Evolutionary conservation across 2,888 invertebrate genomes (phyloP), one percentile per base, ranked within the genome.

Genomic region (Diachrysia chrysitis): DNA sequence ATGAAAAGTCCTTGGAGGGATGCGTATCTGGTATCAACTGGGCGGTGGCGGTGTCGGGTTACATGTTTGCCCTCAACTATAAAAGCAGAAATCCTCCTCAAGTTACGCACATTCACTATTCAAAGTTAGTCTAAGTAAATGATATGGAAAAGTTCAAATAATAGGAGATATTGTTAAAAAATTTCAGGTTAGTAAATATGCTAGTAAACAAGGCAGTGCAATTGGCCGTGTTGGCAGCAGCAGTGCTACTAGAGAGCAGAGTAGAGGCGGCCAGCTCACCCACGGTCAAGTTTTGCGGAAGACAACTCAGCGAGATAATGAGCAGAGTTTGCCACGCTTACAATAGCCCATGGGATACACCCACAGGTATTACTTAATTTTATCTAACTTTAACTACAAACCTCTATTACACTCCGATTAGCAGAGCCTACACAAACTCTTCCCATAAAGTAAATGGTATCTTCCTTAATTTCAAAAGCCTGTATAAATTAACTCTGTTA

Each of bases 281-380:
- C 3, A 79, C 89, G n/a, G 86, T 92, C 69, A 93, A 92, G 72
- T 85, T 95, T 58, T 95, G 95, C 82, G 95, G 95, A 29, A 87
- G 95, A 21, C 89, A 90, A 66, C 92, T 95, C 72, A 90, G 94
- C 72, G 92, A 94, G 70, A 87, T 92, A 80, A 93, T 95, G 93
- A 92, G 91, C 85, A 87, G 88, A 69, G 90, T 95, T 69, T 95
- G 94, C 87, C 92, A 92, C 81, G 91, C 89, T 17, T 93, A 93
- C 87, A 94, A 94, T 84, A 92, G 94, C 78, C 94, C 95, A 63
- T 94, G 95, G 95, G 93, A 93, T 69, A 91, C 90, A 10, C 93
- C 93, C 46, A 92, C 93, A 87, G 93, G 93, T 93, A 76, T 17
- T 29, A 12, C 29, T 63, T 14, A 37, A 21, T 55, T 54, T 25